These are phyloP conservation scores for Xestia ashworthii DNA, from an alignment of 2,888 invertebrate species.

Conservation along the genomic window DNA sequence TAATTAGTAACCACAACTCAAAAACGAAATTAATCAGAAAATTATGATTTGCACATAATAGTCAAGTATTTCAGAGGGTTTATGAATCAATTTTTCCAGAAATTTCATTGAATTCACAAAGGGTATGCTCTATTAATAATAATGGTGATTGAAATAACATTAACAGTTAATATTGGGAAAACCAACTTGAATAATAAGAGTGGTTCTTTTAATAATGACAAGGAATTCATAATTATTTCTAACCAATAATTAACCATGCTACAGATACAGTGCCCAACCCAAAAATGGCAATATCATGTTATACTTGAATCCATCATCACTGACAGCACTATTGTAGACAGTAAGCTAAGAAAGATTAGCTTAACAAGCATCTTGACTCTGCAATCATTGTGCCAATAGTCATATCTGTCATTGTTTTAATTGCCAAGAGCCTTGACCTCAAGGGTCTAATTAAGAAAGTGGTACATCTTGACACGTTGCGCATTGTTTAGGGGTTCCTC, in stretches of 20 bases:
- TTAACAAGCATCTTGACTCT: neutral
- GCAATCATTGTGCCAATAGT: neutral
- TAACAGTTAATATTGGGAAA: conserved; percentile 29
- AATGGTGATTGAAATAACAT: conserved; percentile 14
- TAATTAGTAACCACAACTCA: neutral
- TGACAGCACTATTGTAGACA: neutral
- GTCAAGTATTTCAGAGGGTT: neutral
- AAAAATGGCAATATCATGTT: neutral
- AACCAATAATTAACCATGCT: conserved; percentile 24
- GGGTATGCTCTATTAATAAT: conserved; percentile 9
- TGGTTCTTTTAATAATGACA: conserved; percentile 16
- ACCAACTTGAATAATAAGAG: conserved; percentile 15
- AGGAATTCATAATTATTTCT: conserved; percentile 4
- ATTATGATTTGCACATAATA: neutral
- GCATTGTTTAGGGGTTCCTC: neutral
- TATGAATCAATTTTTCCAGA: neutral
- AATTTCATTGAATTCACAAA: neutral
- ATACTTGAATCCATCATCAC: neutral
- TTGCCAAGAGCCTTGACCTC: neutral
- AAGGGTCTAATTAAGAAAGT: neutral
- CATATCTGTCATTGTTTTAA: neutral
- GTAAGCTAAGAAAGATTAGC: neutral
- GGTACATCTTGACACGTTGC: neutral
- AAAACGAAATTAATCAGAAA: conserved; percentile 17
- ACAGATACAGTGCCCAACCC: neutral